Conservation (phyloP, 2,113 vertebrate genomes). For the Pollachius pollachius region DNA sequence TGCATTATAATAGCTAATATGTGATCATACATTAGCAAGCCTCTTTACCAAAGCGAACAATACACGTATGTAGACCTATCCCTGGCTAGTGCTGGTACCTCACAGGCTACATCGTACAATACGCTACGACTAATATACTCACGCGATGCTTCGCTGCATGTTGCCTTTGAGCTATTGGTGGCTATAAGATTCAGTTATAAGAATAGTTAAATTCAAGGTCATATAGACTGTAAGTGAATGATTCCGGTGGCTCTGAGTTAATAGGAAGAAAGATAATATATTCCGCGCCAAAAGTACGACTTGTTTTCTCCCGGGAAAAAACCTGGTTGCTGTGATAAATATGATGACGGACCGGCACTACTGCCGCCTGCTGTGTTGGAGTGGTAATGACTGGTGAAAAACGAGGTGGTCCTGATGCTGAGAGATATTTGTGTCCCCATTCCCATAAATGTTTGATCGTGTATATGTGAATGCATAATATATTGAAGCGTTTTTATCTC, state of each 20-base stretch:
- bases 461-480: slow-evolving; percentile 34
- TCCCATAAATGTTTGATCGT: slow-evolving; percentile 12
- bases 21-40: too few species aligned
- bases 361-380: slow-evolving; percentile 51
- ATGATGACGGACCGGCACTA: not conserved
- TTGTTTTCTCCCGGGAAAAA: slow-evolving; percentile 8
- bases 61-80: too few species aligned
- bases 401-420: slow-evolving; percentile 37
- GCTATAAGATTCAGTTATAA: too few species aligned
- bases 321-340: not conserved
- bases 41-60: too few species aligned
- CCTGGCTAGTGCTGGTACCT: too few species aligned
- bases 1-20: too few species aligned
- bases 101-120: not conserved
- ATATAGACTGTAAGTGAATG: too few species aligned
- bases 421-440: not conserved
- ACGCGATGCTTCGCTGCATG: slow-evolving; percentile 79
- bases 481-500: slow-evolving; percentile 2
- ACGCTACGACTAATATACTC: slow-evolving; percentile 30
- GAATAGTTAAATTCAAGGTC: too few species aligned
- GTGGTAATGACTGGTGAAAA: slow-evolving; percentile 9
- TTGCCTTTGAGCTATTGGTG: slow-evolving; percentile 4
- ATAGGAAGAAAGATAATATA: slow-evolving; percentile 14
- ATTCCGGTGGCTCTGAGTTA: not conserved
- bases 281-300: slow-evolving; percentile 66